A percentile compares a stretch with the other conserved stretches of the same genome.
Evolutionary conservation across 2,888 invertebrate genomes (phyloP).

Genomic region (Meta bourneti): DNA sequence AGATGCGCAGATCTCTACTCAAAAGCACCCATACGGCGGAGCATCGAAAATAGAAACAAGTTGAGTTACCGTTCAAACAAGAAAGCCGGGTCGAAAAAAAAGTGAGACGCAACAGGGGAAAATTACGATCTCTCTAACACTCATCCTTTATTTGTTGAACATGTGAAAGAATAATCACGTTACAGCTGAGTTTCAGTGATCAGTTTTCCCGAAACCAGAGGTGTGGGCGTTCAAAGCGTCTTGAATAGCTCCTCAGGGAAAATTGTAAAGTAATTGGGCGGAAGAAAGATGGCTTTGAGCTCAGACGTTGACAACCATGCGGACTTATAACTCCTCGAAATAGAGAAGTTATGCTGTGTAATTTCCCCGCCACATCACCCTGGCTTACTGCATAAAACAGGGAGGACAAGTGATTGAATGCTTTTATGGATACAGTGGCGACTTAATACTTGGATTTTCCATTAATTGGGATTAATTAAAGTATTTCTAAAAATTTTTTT

Average conservation of each 20-base stretch:
- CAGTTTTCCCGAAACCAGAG: constrained; percentile 18
- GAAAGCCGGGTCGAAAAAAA: constrained; percentile 3
- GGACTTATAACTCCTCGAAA: constrained; percentile 4
- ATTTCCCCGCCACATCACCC: no score
- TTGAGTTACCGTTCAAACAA: not conserved
- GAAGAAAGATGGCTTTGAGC: constrained; percentile 32
- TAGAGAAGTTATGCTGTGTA: not conserved
- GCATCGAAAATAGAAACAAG: no score
- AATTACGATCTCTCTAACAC: constrained; percentile 1
- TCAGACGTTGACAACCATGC: constrained; percentile 31
- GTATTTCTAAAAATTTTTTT: no score
- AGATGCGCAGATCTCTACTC: no score
- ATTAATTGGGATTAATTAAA: no score
- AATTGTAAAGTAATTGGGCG: constrained; percentile 44
- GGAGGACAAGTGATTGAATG: no score
- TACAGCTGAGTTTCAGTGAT: constrained; percentile 16
- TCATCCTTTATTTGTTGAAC: constrained; percentile 47
- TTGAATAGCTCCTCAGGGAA: constrained; percentile 36
- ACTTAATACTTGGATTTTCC: no score
- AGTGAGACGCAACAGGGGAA: not conserved
- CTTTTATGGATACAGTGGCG: no score
- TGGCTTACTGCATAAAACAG: no score
- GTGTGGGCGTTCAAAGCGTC: constrained; percentile 16
- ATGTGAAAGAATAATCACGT: constrained; percentile 44
- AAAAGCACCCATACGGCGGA: no score